phyloP scores from a whole-genome alignment of 2,113 vertebrate genomes.

The Coturnix japonica region DNA sequence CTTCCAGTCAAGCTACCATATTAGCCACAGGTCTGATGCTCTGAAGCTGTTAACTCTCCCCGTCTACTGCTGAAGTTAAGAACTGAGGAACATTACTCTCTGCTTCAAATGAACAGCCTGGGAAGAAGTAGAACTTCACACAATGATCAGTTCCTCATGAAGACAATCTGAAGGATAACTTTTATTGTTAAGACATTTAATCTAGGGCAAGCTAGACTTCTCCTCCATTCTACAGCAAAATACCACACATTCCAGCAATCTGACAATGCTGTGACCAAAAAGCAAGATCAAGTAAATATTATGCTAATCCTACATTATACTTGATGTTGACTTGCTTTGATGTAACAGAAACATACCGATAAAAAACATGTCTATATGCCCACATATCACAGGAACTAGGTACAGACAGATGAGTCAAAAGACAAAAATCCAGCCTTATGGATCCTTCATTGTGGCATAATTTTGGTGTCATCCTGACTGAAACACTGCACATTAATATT shows the following conservation, averaged over 20 bases:
- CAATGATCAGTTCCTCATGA: not conserved
- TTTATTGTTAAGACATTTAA: constrained; percentile 16
- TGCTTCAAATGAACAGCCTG: not conserved
- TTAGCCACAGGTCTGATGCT: not conserved
- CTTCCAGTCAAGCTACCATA: not conserved
- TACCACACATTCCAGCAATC: not conserved
- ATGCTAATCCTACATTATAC: not conserved
- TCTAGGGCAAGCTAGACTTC: constrained; percentile 14
- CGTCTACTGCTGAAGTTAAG: not conserved
- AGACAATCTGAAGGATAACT: constrained; percentile 50
- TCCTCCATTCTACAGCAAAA: not conserved
- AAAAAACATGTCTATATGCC: constrained; percentile 21
- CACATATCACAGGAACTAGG: constrained; percentile 37
- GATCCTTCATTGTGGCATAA: constrained; percentile 17
- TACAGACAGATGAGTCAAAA: constrained; percentile 16
- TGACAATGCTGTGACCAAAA: constrained; percentile 41
- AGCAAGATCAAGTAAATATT: constrained; percentile 40
- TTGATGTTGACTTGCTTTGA: constrained; percentile 19
- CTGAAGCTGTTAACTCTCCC: not conserved
- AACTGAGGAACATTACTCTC: not conserved
- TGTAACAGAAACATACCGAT: constrained; percentile 55
- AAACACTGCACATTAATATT: constrained; percentile 44
- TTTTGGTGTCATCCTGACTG: constrained; percentile 56
- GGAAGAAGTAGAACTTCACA: constrained; percentile 3
- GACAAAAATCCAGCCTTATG: constrained; percentile 53